Evolutionary conservation across 2,113 vertebrate species (phyloP).

Genomic region (Abramis brama): DNA sequence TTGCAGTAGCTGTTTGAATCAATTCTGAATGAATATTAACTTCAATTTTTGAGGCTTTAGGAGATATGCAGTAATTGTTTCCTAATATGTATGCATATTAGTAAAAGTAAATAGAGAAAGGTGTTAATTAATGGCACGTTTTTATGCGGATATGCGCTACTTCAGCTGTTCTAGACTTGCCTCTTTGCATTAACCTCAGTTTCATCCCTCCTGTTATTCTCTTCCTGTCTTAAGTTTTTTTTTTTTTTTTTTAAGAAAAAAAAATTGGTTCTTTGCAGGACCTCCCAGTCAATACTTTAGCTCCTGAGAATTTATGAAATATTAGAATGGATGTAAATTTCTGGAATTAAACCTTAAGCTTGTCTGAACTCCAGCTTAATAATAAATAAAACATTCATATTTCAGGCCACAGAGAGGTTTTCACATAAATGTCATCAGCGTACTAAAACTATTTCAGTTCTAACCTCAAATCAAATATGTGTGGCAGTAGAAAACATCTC

Average conservation of each 20-base stretch:
- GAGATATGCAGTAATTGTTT: not conserved
- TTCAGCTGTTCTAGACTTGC: not conserved
- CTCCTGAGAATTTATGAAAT: conserved; percentile 26
- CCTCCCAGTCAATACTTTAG: conserved; percentile 26
- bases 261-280: not conserved
- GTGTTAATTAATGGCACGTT: not conserved
- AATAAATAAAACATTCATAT: conserved; percentile 34
- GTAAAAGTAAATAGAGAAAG: not conserved
- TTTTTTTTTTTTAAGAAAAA: too few relatives aligned
- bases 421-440: conserved; percentile 34
- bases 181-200: not conserved
- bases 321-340: conserved; percentile 38
- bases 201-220: conserved; percentile 4
- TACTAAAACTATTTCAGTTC: conserved; percentile 32
- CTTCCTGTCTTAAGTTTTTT: conserved; percentile 12
- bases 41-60: not conserved
- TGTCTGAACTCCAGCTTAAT: conserved; percentile 38
- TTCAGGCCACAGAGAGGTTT: conserved; percentile 32
- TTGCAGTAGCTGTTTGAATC: conserved; percentile 18
- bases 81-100: not conserved
- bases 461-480: conserved; percentile 27
- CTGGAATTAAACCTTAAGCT: conserved; percentile 31
- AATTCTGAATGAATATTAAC: conserved; percentile 22
- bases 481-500: conserved; percentile 15
- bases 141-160: not conserved